Evolutionary conservation across 2,113 vertebrate genomes (phyloP), one percentile per base, ranked within the genome.

Genomic region (Rostratula benghalensis): DNA sequence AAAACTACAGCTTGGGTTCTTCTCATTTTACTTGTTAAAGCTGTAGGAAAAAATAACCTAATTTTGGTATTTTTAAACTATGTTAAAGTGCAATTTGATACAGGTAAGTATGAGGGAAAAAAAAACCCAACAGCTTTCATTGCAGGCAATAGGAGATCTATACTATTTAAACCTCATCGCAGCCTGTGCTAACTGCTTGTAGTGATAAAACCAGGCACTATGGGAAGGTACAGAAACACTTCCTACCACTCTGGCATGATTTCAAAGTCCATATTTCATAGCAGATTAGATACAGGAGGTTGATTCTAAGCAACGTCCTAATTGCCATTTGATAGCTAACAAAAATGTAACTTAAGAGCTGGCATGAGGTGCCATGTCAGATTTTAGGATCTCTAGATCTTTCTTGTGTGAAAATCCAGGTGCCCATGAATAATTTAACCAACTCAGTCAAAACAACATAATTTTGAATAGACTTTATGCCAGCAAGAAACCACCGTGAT

Each of bases 281-380:
- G 73, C 20, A 92, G 61, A 82, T 90, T 89, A 71, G 68, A 90
- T 64, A 87, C 69, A 93, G 46, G 56, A 92, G 57, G 61, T 68
- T 91, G 83, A 65, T 87, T 96, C 57, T 84, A 78, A 92, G 89
- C 60, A 89, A 48, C 75, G 76, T 48, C 65, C n/a, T 95, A 91
- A 84, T 82, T 94, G 53, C 53, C 63, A 15, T 78, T 89, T 81
- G 53, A 84, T 65, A 73, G 56, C 39, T 86, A 76, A 78, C n/a
- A 75, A 89, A 81, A 87, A 73, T 73, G 45, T 12, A 91, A 59
- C 9, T 87, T 71, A 67, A 75, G 79, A 92, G 60, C 79, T 82
- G 76, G 51, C 83, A 82, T 25, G 35, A 94, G 19, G 24, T 56
- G 28, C 35, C n/a, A 20, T 37, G 27, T 50, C 65, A 81, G 64